Base-by-base conservation (phyloP, 2,113 vertebrate genomes). In the Oenanthe oenanthe region DNA sequence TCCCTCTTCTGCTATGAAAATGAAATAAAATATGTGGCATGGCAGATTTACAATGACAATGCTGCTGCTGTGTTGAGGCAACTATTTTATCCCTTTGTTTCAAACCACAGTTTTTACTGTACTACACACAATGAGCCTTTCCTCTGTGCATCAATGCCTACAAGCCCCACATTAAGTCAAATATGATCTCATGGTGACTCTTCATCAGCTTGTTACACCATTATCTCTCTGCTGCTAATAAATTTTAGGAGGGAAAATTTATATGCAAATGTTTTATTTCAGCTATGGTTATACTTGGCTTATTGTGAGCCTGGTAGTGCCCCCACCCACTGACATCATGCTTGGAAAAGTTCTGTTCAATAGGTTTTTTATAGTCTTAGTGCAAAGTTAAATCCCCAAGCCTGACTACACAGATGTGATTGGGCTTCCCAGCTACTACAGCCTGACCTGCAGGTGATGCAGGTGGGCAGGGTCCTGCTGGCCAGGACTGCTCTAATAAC, bases 1-100 rank as follows among this genome's bases (percentile, higher is more conserved):
- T 96, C 95, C 96, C 94, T 95, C 81, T 96, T 97, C 84, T 93
- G 93, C 95, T 97, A 94, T 91, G 93, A 95, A 96, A 96, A 91
- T 73, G 93, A 88, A 93, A 97, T 96, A 96, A 97, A 97, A 95
- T 89, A 89, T 53, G 79, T 79, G 93, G 58, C 86, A 72, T 14
- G 20, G 67, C 91, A 97, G 97, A 97, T 98, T 97, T 97, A 97
- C 92, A 93, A 6, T 82, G 79, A 73, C 79, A 91, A 63, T 36
- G 63, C 88, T 89, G 78, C 95, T 92, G 94, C 94, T 91, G 90
- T 92, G 74, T 77, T 79, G 61, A 89, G 70, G 95, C 89, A 96
- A 74, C 76, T 95, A 36, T 91, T 89, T 84, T 58, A 82, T 92
- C 71, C 90, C 82, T 96, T 95, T 94, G 88, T 91, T 95, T 95